These are phyloP conservation scores for Liasis olivaceus DNA, from an alignment of 2,797 vertebrate species.

Conservation along the genomic window DNA sequence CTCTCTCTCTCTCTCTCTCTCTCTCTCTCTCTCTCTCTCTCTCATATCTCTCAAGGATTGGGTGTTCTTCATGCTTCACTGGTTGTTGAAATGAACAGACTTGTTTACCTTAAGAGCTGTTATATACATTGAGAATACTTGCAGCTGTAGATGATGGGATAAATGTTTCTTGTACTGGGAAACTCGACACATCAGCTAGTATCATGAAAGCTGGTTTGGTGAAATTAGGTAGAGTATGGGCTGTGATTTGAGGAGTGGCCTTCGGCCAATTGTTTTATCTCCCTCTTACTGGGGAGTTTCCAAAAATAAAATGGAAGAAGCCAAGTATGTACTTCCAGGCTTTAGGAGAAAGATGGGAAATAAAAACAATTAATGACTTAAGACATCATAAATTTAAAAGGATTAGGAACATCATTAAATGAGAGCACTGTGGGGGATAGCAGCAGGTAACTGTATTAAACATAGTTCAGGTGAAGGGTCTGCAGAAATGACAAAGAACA, in stretches of 20 bases:
- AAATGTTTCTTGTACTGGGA: background rate
- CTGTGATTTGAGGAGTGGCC: background rate
- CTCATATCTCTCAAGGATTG: background rate
- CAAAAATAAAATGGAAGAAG: background rate
- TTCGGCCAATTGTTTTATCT: background rate
- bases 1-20: background rate
- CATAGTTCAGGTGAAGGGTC: background rate
- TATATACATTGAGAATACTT: background rate
- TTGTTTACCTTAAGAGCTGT: background rate
- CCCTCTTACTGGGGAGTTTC: background rate
- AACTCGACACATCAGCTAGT: background rate
- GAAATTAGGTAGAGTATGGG: background rate
- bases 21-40: background rate
- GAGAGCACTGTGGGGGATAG: background rate
- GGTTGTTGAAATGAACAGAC: background rate
- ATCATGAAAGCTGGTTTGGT: background rate
- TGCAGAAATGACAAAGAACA: background rate
- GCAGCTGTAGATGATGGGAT: background rate
- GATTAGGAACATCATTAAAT: background rate
- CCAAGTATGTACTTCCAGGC: background rate
- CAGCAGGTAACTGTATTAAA: background rate
- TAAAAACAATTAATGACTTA: background rate
- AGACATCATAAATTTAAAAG: background rate
- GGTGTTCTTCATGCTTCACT: background rate
- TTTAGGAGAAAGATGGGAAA: background rate